These are phyloP conservation scores for Enteromius treurensis DNA, from an alignment of 2,797 vertebrate species.

Conservation along the genomic window DNA sequence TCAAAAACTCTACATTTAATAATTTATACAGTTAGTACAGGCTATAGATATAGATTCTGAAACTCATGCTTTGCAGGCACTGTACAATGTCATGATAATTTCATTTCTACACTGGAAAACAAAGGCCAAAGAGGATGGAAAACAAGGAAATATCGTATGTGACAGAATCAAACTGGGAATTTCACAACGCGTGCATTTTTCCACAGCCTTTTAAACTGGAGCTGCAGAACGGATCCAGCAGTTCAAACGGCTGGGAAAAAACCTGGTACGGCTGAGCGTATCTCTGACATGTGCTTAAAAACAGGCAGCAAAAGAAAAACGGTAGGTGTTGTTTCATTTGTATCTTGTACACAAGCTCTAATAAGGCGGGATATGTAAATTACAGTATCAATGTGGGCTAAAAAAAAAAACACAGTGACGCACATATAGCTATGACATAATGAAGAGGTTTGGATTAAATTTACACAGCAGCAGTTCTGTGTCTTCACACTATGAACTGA, in stretches of 20 bases:
- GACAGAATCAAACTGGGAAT: slow-evolving; percentile 24
- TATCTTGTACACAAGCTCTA: slow-evolving; percentile 31
- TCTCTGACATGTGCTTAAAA: slow-evolving; percentile 29
- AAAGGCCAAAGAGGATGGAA: not conserved
- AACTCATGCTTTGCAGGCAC: not conserved
- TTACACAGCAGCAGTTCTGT: not conserved
- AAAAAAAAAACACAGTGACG: not conserved
- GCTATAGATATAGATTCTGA: not conserved
- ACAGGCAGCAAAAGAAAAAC: slow-evolving; percentile 8
- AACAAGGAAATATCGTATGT: not conserved
- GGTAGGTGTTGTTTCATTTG: slow-evolving; percentile 14
- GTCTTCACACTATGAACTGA: not conserved
- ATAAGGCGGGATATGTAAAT: slow-evolving; percentile 42
- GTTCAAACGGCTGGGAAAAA: slow-evolving; percentile 28
- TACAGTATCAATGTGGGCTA: slow-evolving; percentile 19
- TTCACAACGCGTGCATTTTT: not conserved
- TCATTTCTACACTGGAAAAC: not conserved
- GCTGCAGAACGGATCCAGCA: slow-evolving; percentile 27
- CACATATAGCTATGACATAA: slow-evolving; percentile 36
- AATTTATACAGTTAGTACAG: not conserved
- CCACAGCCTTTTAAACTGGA: slow-evolving; percentile 14
- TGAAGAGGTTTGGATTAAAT: slow-evolving; percentile 19
- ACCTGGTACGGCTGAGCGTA: slow-evolving; percentile 4
- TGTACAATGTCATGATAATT: not conserved
- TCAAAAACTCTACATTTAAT: not conserved